Evolutionary conservation across 2,888 invertebrate genomes (phyloP).

Genomic region (Tupiocoris notatus): DNA sequence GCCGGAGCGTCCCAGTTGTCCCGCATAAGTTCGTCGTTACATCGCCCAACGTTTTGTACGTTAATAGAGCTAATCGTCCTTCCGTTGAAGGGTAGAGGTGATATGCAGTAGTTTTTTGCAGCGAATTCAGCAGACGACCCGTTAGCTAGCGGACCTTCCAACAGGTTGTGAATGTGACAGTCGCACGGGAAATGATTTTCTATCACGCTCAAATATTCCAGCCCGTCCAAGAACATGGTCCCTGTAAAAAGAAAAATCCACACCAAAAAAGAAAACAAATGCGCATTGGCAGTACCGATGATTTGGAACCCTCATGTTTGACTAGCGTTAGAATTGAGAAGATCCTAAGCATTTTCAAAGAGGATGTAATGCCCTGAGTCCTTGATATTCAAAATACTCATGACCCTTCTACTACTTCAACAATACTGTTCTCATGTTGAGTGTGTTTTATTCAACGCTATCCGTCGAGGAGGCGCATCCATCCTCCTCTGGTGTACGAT

Average conservation of each 20-base stretch:
- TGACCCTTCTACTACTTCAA: too few species aligned
- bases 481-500: too few species aligned
- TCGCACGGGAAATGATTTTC: slow-evolving; percentile 85
- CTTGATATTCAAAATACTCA: too few species aligned
- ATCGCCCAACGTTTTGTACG: slow-evolving; percentile 65
- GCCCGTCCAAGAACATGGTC: slow-evolving; percentile 68
- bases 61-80: slow-evolving; percentile 68
- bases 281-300: too few species aligned
- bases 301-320: too few species aligned
- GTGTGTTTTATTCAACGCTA: too few species aligned
- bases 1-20: slow-evolving; percentile 58
- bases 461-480: too few species aligned
- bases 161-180: slow-evolving; percentile 75
- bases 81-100: slow-evolving; percentile 79
- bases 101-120: slow-evolving; percentile 79
- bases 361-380: too few species aligned
- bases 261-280: too few species aligned
- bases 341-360: too few species aligned
- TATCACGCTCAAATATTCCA: slow-evolving; percentile 68
- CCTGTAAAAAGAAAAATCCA: slow-evolving; percentile 55
- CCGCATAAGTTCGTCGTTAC: slow-evolving; percentile 67
- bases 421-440: too few species aligned
- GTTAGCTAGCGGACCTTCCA: slow-evolving; percentile 72
- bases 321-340: too few species aligned
- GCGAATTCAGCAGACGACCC: slow-evolving; percentile 60